phyloP scores from a whole-genome alignment of 2,888 invertebrate species.

The Drosophila hawaiiensis region DNA sequence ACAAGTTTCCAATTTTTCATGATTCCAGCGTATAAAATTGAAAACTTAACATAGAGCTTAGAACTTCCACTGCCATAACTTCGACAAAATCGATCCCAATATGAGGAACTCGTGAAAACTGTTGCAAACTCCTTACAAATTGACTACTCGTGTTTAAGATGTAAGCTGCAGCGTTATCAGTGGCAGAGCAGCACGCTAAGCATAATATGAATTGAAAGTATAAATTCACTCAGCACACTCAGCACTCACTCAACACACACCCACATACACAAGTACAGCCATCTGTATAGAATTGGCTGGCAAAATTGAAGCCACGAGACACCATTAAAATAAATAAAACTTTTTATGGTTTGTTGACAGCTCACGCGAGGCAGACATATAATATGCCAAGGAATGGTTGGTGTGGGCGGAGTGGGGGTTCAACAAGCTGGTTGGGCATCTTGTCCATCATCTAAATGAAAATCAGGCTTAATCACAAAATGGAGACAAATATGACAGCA shows the following conservation, averaged over 20 bases:
- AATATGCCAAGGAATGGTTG: slow-evolving; percentile 24
- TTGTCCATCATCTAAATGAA: slow-evolving; percentile 74
- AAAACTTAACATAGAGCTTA: background rate
- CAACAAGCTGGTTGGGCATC: slow-evolving; percentile 25
- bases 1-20: background rate
- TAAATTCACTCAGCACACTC: slow-evolving; percentile 35
- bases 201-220: slow-evolving; percentile 42
- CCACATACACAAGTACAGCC: slow-evolving; percentile 2
- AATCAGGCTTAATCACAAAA: slow-evolving; percentile 73
- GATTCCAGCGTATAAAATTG: background rate
- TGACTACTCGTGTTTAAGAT: background rate
- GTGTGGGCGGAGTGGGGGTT: slow-evolving; percentile 1
- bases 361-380: slow-evolving; percentile 34
- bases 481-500: slow-evolving; percentile 58
- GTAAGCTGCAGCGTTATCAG: slow-evolving; percentile 32
- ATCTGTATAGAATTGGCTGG: slow-evolving; percentile 23
- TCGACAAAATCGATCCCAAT: background rate
- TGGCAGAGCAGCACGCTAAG: slow-evolving; percentile 12
- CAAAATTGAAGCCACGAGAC: slow-evolving; percentile 31
- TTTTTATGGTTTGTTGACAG: slow-evolving; percentile 64
- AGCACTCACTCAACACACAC: background rate
- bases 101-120: background rate
- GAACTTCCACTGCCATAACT: background rate
- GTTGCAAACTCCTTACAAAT: background rate
- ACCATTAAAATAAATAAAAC: slow-evolving; percentile 51